Evolutionary conservation across 1,140 invertebrate species (phyloP).

Genomic region (Dufourea novaeangliae): DNA sequence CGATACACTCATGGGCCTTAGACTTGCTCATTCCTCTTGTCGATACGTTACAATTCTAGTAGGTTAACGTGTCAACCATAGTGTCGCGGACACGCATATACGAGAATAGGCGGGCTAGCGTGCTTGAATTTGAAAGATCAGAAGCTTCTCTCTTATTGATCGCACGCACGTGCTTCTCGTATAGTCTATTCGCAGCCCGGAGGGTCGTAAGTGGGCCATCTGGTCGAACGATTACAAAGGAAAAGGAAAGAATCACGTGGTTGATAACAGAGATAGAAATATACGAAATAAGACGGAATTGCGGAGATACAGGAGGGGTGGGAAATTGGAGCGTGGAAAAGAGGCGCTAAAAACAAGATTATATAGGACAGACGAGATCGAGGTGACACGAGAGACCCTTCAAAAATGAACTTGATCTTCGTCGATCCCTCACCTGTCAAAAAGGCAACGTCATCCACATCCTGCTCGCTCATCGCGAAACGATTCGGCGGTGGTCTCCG

Average conservation of each 20-base stretch:
- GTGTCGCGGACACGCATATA: neutral
- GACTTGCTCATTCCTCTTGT: neutral
- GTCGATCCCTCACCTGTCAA: conserved; percentile 87
- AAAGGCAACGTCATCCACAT: conserved; percentile 96
- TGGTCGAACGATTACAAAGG: conserved; percentile 66
- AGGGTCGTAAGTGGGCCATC: conserved; percentile 75
- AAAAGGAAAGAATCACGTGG: conserved; percentile 27
- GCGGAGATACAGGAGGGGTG: neutral
- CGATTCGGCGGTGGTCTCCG: conserved; percentile 76
- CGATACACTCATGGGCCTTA: neutral
- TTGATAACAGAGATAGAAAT: neutral
- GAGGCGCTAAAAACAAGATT: neutral
- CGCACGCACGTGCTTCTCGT: conserved; percentile 74
- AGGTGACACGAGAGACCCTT: neutral
- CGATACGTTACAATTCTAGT: neutral
- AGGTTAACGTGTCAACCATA: neutral
- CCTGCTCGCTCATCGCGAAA: conserved; percentile 90
- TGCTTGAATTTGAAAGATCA: conserved; percentile 73
- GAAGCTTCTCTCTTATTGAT: conserved; percentile 76
- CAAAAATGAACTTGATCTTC: neutral
- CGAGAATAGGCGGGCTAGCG: conserved; percentile 33
- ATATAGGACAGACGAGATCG: neutral
- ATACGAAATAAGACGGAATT: neutral
- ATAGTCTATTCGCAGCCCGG: conserved; percentile 58
- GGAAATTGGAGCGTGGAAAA: neutral